These are phyloP conservation scores for Chelon auratus DNA, from an alignment of 2,797 vertebrate species.

Conservation along the genomic window DNA sequence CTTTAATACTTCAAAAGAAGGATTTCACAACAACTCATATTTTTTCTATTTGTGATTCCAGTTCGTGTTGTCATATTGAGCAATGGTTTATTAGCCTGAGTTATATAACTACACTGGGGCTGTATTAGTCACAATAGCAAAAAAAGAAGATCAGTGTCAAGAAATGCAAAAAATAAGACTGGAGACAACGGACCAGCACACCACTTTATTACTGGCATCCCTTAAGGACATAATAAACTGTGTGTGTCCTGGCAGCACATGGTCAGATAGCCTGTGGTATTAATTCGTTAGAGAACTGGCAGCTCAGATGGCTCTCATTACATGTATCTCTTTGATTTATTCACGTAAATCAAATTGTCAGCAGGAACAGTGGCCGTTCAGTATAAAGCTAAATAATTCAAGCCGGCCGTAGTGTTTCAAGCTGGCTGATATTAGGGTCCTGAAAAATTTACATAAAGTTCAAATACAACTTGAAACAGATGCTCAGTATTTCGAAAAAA, in stretches of 20 bases:
- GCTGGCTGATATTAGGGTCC: constrained; percentile 19
- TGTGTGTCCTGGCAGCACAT: constrained; percentile 42
- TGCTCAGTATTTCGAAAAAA: constrained; percentile 1
- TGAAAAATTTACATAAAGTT: constrained; percentile 17
- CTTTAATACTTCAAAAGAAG: constrained; percentile 23
- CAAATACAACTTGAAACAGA: constrained; percentile 34
- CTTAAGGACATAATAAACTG: constrained; percentile 42
- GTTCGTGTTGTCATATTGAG: constrained; percentile 5
- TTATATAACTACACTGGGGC: constrained; percentile 16
- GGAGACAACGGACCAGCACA: background rate
- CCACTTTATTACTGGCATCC: background rate
- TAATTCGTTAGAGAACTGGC: constrained; percentile 43
- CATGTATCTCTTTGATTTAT: constrained; percentile 51
- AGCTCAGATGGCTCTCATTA: constrained; percentile 67
- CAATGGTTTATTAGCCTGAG: constrained; percentile 3
- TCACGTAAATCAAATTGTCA: constrained; percentile 50
- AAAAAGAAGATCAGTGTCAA: background rate
- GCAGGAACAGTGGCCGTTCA: background rate
- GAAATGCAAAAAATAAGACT: background rate
- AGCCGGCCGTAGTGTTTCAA: background rate
- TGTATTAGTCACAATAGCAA: background rate
- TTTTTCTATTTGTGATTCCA: constrained; percentile 8
- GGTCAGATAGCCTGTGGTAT: constrained; percentile 53
- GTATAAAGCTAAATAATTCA: constrained; percentile 16
- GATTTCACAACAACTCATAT: constrained; percentile 10